Percentiles rank a stretch among this genome's conserved stretches.
phyloP scores from a whole-genome alignment of 2,888 invertebrate genomes.

The Limnephilus marmoratus region DNA sequence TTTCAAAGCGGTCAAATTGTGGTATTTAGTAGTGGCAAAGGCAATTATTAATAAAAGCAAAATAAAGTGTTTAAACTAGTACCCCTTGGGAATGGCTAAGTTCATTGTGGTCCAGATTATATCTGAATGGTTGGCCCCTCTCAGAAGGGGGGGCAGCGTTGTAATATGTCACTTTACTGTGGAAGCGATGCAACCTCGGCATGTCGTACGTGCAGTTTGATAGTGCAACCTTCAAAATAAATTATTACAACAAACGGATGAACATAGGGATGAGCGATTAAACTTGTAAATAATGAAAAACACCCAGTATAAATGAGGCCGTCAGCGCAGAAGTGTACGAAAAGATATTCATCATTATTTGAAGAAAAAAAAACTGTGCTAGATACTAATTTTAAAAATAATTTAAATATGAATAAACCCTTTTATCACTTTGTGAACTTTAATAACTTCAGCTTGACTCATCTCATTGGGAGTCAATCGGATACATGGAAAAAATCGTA shows the following conservation, averaged over 20 bases:
- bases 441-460: too few relatives aligned
- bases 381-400: too few relatives aligned
- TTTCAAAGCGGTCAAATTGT: neutral
- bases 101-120: neutral
- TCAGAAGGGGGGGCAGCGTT: neutral
- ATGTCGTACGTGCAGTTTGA: neutral
- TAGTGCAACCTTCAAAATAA: neutral
- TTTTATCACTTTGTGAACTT: too few relatives aligned
- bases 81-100: neutral
- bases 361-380: too few relatives aligned
- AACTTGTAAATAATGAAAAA: neutral
- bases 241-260: neutral
- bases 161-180: neutral
- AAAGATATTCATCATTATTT: too few relatives aligned
- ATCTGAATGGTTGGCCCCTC: neutral
- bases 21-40: neutral
- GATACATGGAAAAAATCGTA: too few relatives aligned
- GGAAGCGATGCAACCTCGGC: neutral
- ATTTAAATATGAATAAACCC: too few relatives aligned
- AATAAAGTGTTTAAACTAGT: neutral
- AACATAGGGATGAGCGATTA: neutral
- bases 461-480: too few relatives aligned
- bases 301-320: neutral
- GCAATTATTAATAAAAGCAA: constrained; percentile 7
- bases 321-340: too few relatives aligned